These are phyloP conservation scores for Lasioglossum albipes DNA, from an alignment of 1,140 invertebrate genomes.

Conservation along the genomic window DNA sequence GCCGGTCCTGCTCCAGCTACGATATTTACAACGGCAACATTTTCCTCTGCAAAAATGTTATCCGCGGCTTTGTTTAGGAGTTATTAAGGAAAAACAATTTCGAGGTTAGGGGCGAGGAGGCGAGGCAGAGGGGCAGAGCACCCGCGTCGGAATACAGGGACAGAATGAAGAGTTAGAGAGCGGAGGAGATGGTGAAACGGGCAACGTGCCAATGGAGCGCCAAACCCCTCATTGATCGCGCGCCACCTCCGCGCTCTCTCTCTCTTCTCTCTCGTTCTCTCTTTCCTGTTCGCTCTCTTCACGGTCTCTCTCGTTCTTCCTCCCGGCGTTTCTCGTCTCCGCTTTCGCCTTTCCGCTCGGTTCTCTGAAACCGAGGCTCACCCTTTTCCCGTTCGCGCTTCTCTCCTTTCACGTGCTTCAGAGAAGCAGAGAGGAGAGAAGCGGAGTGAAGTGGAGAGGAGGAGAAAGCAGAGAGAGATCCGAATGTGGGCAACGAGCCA, in stretches of 20 bases:
- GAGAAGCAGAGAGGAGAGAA: too few species aligned
- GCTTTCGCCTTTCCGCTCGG: not conserved
- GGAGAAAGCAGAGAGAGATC: constrained; percentile 1
- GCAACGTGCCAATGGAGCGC: constrained; percentile 60
- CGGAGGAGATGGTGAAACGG: constrained; percentile 34
- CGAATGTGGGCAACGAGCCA: constrained; percentile 64
- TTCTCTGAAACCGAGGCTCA: constrained; percentile 9
- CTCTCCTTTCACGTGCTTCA: not conserved
- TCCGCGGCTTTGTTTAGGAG: too few species aligned
- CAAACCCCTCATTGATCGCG: constrained; percentile 59
- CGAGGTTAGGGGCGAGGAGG: constrained; percentile 21
- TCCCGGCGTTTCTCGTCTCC: not conserved
- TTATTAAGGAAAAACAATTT: too few species aligned
- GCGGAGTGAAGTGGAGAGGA: too few species aligned
- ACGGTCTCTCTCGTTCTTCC: not conserved
- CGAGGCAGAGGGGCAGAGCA: too few species aligned
- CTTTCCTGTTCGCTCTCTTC: constrained; percentile 18
- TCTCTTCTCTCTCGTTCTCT: not conserved
- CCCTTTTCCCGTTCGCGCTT: constrained; percentile 2
- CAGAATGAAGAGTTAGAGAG: constrained; percentile 7
- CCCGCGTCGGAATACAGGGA: not conserved
- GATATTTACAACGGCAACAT: constrained; percentile 36
- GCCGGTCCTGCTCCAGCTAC: not conserved
- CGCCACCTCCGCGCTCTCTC: constrained; percentile 17
- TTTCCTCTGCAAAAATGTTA: too few species aligned